Percentiles rank a stretch among this genome's conserved stretches.
phyloP scores from a whole-genome alignment of 2,888 invertebrate species.

The Plagodis pulveraria region DNA sequence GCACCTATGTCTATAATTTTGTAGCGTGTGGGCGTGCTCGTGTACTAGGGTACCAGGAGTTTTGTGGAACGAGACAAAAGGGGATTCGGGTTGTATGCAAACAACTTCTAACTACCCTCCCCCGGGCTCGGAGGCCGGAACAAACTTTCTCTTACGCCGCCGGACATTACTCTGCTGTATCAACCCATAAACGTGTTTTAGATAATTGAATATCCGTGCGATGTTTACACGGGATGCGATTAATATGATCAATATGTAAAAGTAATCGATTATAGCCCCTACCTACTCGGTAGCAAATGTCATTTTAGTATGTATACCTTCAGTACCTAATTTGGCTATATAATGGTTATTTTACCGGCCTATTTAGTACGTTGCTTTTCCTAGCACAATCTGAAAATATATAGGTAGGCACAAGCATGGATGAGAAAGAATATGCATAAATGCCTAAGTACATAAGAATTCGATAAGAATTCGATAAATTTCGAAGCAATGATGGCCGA shows the following conservation, averaged over 20 bases:
- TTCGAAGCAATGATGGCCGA: too few relatives aligned
- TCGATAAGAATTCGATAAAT: too few relatives aligned
- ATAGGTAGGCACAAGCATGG: too few relatives aligned
- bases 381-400: too few relatives aligned
- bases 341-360: too few relatives aligned
- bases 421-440: too few relatives aligned
- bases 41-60: constrained; percentile 29
- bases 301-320: too few relatives aligned
- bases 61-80: constrained; percentile 34
- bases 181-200: constrained; percentile 54
- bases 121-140: constrained; percentile 23
- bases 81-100: constrained; percentile 57
- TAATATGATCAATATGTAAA: constrained; percentile 14
- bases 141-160: constrained; percentile 35
- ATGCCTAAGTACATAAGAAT: too few relatives aligned
- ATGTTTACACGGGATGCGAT: constrained; percentile 26
- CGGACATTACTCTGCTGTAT: constrained; percentile 46
- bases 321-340: too few relatives aligned
- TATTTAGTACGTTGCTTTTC: too few relatives aligned
- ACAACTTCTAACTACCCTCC: constrained; percentile 55
- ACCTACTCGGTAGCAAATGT: too few relatives aligned
- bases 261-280: too few relatives aligned
- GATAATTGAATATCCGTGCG: constrained; percentile 53
- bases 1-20: constrained; percentile 11
- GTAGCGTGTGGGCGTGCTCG: constrained; percentile 15